Evolutionary conservation across 2,113 vertebrate genomes (phyloP).

Genomic region (Megaceryle maxima): DNA sequence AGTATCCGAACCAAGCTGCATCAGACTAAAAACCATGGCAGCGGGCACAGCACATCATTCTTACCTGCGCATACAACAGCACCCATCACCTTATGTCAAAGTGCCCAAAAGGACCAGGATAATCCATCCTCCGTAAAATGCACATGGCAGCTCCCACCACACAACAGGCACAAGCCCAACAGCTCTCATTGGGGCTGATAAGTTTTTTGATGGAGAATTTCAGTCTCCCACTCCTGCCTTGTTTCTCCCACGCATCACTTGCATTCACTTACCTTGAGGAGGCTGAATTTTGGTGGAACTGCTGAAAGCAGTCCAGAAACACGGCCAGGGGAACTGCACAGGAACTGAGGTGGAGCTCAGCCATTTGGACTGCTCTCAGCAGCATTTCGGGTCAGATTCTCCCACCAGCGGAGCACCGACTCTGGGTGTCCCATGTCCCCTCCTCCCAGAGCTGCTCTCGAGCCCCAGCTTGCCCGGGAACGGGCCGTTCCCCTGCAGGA

Average conservation of each 20-base stretch:
- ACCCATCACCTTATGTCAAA: fast-evolving
- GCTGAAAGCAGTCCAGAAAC: too few species aligned
- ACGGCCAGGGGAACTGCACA: too few species aligned
- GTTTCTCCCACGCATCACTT: not conserved
- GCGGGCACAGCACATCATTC: fast-evolving
- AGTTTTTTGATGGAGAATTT: fast-evolving
- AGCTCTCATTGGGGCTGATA: fast-evolving
- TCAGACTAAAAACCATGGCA: not conserved
- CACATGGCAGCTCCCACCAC: not conserved
- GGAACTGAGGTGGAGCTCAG: not conserved
- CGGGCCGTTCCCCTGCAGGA: not conserved
- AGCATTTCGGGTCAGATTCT: not conserved
- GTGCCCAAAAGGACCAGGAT: fast-evolving
- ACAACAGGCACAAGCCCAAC: fast-evolving
- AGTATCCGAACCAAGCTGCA: not conserved
- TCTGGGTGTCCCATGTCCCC: too few species aligned
- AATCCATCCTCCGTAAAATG: fast-evolving
- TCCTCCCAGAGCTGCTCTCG: not conserved
- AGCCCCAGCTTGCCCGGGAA: not conserved
- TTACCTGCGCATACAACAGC: too few species aligned
- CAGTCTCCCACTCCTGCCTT: not conserved
- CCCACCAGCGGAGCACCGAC: not conserved
- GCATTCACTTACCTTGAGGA: not conserved
- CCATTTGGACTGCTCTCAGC: not conserved
- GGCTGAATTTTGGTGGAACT: not conserved